Evolutionary conservation across 2,888 invertebrate genomes (phyloP), one percentile per base, ranked within the genome.

Genomic region (Harmothoe impar): DNA sequence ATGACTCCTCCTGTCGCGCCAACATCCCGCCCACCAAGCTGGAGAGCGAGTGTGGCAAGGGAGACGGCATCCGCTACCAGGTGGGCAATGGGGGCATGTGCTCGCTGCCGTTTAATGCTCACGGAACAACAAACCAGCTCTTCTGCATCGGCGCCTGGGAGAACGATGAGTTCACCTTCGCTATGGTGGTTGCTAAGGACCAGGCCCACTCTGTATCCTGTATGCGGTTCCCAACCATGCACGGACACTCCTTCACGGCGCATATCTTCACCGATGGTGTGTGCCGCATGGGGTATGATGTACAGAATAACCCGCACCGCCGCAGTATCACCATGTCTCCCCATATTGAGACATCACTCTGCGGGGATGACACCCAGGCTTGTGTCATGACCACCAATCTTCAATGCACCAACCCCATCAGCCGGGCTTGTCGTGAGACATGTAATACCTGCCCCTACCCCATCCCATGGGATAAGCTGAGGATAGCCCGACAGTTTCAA

Each of bases 251-350:
- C 5, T 86, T 86, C 56, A 86, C 86, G 17, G 86, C 54, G 29
- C 86, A 86, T 54, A 23, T 86, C 1, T 86, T 86, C 31, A 29
- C 31, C 0, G 29, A 86, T 29, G 56, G 86, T 1, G 56, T 56
- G 15, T 86, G 86, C 29, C 52, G 33, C 3, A 54, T 86, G 86
- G 86, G 54, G 31, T 54, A 86, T 31, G 86, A 86, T 31, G 29
- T 86, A 29, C 56, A 52, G 56, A 23, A 20, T 12, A 29, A 86
- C 31, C 86, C 86, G 23, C 5, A 10, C 29, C 52, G 29, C 3
- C 25, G 56, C 20, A 86, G 86, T 54, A 86, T 86, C 86, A 86
- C 86, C 7, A 86, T 86, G 86, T 86, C 86, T 0, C 86, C 86
- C 1, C 86, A 86, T 54, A 86, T 86, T 54, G 86, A 86, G 86